Base-by-base conservation (phyloP, 1,140 invertebrate genomes). In the Sycobia sp. region DNA sequence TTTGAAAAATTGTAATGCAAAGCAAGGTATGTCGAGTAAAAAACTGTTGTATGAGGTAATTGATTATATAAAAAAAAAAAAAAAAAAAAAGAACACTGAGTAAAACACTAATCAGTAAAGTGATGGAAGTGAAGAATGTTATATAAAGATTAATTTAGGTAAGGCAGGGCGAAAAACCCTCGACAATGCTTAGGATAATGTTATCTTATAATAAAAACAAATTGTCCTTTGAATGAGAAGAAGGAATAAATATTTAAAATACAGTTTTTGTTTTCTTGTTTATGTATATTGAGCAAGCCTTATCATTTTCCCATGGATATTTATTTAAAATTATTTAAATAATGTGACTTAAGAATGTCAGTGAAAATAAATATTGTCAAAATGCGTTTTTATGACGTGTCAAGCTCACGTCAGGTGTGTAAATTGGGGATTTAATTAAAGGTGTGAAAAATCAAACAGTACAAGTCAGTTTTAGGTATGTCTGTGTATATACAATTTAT, bases 191-290 rank as follows among this genome's bases (percentile, higher is more conserved):
- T 82, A 81, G 80, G 75, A 79, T 82, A 82, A 82, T 80, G 79
- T 82, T 82, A 81, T 80, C 77, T 80, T 79, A 81, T 81, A 80
- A 79, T 78, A 76, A 79, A 80, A 80, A 78, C 74, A 82, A 80
- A 80, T 80, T 80, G 73, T 81, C 79, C 79, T 80, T 80, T 79
- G 66, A 78, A 80, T 73, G 73, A 75, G 76, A 72, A 70, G 71
- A 81, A 80, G 77, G 78, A 80, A 81, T 82, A 82, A 82, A 81
- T 81, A 82, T 81, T 82, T 80, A 81, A 81, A 81, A 80, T 81
- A 81, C 76, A 79, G 8, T 46, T 63, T 51, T 49, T 47, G 36
- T 56, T 46, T 62, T 46, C 22, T 53, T 54, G n/a, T 43, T 47
- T 43, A 23, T 47, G 22, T 54, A 23, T 22, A 59, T 41, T 14